Evolutionary conservation across 2,113 vertebrate species (phyloP).

Genomic region (Hemicordylus capensis): DNA sequence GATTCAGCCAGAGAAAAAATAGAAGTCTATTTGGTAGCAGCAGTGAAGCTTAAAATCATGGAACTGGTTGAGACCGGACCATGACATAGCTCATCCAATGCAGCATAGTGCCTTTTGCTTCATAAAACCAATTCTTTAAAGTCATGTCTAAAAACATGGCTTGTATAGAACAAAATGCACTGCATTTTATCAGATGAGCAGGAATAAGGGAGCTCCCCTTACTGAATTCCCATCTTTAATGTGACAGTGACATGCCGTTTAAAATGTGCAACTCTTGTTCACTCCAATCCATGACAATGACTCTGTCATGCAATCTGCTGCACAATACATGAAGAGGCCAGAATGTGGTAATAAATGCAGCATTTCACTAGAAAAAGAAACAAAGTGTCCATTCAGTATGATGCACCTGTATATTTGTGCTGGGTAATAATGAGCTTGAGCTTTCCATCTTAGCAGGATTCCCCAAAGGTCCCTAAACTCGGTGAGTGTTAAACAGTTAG

Average conservation of each 20-base stretch:
- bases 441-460: not conserved
- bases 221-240: not conserved
- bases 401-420: not conserved
- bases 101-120: not conserved
- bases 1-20: too few relatives aligned
- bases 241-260: not conserved
- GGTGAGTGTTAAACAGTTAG: too few relatives aligned
- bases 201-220: not conserved
- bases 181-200: too few relatives aligned
- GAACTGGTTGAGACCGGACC: too few relatives aligned
- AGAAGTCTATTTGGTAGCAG: too few relatives aligned
- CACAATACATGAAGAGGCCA: not conserved
- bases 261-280: not conserved
- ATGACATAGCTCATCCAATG: not conserved
- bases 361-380: not conserved
- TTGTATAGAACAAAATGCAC: not conserved
- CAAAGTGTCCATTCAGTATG: not conserved
- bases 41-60: too few relatives aligned
- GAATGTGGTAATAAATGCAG: not conserved
- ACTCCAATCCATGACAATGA: not conserved
- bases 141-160: not conserved
- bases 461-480: not conserved
- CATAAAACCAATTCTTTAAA: conserved; percentile 20
- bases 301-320: not conserved
- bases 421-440: not conserved